These are phyloP conservation scores for Chloroclysta siterata DNA, from an alignment of 2,888 invertebrate genomes.

Conservation along the genomic window DNA sequence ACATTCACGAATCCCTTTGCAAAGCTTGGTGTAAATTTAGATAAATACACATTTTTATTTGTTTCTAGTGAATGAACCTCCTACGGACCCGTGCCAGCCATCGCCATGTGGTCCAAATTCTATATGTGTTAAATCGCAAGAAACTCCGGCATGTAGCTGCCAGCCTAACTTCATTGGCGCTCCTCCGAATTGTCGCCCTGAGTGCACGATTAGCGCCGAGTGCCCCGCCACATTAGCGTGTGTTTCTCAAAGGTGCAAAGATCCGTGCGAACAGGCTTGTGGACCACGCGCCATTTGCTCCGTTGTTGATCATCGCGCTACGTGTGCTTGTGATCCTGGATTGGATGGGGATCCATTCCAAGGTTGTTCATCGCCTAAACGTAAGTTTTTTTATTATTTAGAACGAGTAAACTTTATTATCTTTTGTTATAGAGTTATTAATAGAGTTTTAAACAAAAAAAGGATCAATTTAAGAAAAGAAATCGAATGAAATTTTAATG, in stretches of 20 bases:
- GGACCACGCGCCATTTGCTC: constrained; percentile 84
- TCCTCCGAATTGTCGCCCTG: constrained; percentile 88
- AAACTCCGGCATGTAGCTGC: constrained; percentile 87
- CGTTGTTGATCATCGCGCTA: constrained; percentile 87
- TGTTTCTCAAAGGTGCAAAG: constrained; percentile 85
- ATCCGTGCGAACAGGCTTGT: constrained; percentile 89
- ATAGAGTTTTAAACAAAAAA: constrained; percentile 7
- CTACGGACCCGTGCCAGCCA: constrained; percentile 86
- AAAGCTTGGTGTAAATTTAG: too few species aligned
- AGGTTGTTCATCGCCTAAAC: constrained; percentile 76
- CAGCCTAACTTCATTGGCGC: constrained; percentile 86
- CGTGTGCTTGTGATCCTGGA: constrained; percentile 86
- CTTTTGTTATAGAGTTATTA: constrained; percentile 18
- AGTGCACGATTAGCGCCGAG: constrained; percentile 88
- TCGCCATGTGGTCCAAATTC: constrained; percentile 89
- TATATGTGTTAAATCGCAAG: constrained; percentile 85
- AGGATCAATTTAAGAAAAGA: neutral
- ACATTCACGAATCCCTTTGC: too few species aligned
- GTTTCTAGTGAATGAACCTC: constrained; percentile 56
- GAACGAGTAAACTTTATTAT: constrained; percentile 4
- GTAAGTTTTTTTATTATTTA: constrained; percentile 55
- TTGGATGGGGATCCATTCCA: constrained; percentile 87
- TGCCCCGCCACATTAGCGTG: constrained; percentile 88
- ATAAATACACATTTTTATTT: neutral
- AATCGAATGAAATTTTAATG: neutral